A percentile compares a stretch with the other conserved stretches of the same genome.
Evolutionary conservation across 1,140 invertebrate genomes (phyloP).

Genomic region (Tachypleus tridentatus): DNA sequence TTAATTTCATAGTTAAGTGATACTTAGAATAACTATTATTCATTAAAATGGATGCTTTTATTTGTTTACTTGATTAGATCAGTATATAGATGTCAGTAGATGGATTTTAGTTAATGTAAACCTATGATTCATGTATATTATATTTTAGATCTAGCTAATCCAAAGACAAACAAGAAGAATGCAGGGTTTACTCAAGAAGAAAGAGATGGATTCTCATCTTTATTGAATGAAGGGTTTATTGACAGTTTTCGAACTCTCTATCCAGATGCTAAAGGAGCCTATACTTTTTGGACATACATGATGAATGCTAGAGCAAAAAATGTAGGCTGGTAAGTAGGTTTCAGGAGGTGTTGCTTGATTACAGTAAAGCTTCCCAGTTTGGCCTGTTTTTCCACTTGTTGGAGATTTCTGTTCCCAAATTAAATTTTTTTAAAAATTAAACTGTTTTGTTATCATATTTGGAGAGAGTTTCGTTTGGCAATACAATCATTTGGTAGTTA

Average conservation of each 20-base stretch:
- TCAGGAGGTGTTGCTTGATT: slow-evolving; percentile 13
- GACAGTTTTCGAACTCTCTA: slow-evolving; percentile 82
- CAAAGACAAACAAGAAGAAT: slow-evolving; percentile 81
- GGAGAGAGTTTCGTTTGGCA: neutral
- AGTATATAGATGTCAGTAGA: too few relatives aligned
- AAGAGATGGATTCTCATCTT: slow-evolving; percentile 70
- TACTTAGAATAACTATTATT: too few relatives aligned
- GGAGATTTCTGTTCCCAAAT: neutral
- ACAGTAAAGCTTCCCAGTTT: neutral
- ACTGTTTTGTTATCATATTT: neutral
- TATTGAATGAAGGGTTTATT: slow-evolving; percentile 62
- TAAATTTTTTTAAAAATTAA: neutral
- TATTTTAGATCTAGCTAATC: slow-evolving; percentile 76
- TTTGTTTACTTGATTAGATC: too few relatives aligned
- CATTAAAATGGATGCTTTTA: too few relatives aligned
- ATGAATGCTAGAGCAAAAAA: slow-evolving; percentile 71
- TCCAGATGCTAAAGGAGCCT: slow-evolving; percentile 67
- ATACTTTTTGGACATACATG: slow-evolving; percentile 93
- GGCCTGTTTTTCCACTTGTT: neutral
- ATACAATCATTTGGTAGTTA: neutral
- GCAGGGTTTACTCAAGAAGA: slow-evolving; percentile 94
- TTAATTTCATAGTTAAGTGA: too few relatives aligned
- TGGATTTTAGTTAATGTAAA: too few relatives aligned
- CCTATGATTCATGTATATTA: slow-evolving; percentile 7
- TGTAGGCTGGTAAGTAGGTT: slow-evolving; percentile 69